Conservation (phyloP, 2,888 invertebrate genomes). For the Caenorhabditis sp. region DNA sequence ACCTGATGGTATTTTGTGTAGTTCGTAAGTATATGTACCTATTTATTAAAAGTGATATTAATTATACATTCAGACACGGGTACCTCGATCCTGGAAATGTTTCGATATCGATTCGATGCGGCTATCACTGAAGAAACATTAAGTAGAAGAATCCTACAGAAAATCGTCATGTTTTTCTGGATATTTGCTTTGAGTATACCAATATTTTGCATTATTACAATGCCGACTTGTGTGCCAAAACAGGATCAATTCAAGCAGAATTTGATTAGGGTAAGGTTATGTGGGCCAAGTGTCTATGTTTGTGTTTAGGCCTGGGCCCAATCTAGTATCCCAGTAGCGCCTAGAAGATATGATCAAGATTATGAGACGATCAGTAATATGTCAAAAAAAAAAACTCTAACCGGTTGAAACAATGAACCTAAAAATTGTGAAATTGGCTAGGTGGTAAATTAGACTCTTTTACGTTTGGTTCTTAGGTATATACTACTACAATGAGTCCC, state of each 20-base stretch:
- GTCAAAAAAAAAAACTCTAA: too few species aligned
- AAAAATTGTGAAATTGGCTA: too few species aligned
- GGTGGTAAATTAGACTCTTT: too few species aligned
- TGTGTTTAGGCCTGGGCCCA: too few species aligned
- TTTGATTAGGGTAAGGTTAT: constrained; percentile 7
- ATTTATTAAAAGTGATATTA: too few species aligned
- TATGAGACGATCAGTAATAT: too few species aligned
- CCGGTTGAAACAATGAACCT: too few species aligned
- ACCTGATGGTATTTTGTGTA: constrained; percentile 20
- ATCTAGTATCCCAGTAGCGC: too few species aligned
- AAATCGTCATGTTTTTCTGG: constrained; percentile 30
- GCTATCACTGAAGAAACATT: constrained; percentile 23
- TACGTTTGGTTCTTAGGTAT: too few species aligned
- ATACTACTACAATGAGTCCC: too few species aligned
- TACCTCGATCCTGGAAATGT: constrained; percentile 25
- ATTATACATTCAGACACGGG: constrained; percentile 19
- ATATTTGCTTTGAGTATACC: constrained; percentile 25
- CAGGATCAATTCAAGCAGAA: constrained; percentile 22
- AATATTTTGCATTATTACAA: constrained; percentile 22
- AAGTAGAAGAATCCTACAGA: constrained; percentile 25
- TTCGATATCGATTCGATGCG: constrained; percentile 27
- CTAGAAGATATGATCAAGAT: too few species aligned
- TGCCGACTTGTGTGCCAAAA: constrained; percentile 22
- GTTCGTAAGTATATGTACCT: constrained; percentile 33
- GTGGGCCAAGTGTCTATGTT: too few species aligned